Evolutionary conservation across 1,140 invertebrate species (phyloP), one percentile per base, ranked within the genome.

Genomic region (Lepidurus couesii): DNA sequence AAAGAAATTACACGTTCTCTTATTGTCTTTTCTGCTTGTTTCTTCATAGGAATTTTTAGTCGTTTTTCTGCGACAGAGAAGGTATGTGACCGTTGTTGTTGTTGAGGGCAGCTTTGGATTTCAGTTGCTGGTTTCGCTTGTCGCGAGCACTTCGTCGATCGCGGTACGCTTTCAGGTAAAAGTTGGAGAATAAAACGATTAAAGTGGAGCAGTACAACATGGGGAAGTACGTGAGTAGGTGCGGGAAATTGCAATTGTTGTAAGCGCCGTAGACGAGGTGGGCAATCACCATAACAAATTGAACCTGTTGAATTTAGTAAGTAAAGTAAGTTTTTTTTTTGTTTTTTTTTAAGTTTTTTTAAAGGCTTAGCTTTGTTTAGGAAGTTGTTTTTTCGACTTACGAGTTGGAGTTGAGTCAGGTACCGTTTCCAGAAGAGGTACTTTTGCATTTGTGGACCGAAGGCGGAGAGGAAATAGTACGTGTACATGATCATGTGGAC

Each of bases 381-480:
- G 45, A 5, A 47, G 44, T 24, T n/a, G 5, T 78, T 26, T 16
- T 16, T 9, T 2, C 16, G 24, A 83, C 84, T 84, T 82, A 88
- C 85, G 82, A 89, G 82, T 83, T 89, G 89, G 42, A 89, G 82
- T 77, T 84, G 84, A 7, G 89, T 89, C 73, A 89, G 84, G 83
- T 89, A 88, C 81, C 85, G 85, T 83, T 89, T 89, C 88, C 89
- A 89, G 88, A 88, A 89, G 3, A 89, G 82, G 82, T 86, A 89
- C 73, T 86, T 86, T 81, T 86, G 86, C 78, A 88, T 83, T 0
- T 81, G 78, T 7, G 88, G 87, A n/a, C 88, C 88, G 80, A 89
- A 83, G 8, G 88, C 86, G 0, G 88, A 84, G 73, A 89, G 83
- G 45, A 87, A 84, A 81, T 89, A 89, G 81, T 89, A 89, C 3